Evolutionary conservation across 2,888 invertebrate genomes (phyloP), one percentile per base, ranked within the genome.

Genomic region (Drosophila neonasuta): DNA sequence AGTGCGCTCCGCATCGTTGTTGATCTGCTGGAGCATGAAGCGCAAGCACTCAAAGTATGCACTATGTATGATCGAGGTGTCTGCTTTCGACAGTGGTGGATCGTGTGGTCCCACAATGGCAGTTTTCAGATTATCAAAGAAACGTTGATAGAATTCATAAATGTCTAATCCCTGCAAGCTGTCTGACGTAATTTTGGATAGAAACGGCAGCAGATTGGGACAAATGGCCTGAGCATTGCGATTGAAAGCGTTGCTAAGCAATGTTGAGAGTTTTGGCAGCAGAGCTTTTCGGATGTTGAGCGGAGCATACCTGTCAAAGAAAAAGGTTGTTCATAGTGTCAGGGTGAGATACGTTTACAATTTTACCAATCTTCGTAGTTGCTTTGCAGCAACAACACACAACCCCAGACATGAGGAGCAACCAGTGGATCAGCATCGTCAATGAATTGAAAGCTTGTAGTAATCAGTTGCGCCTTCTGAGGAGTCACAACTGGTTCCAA

Each of bases 21-120:
- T 89, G 48, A 92, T 90, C 75, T 93, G 92, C 77, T 92, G 91
- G 51, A 93, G 90, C 10, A 93, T 88, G 82, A 93, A 95, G 51
- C 93, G 93, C 42, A 96, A 88, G 87, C 97, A 97, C 88, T 97
- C 97, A 17, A 94, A 92, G 77, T 95, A 93, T 2, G 95, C 93
- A 46, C 92, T 92, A 20, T 94, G 92, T 80, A 96, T 93, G 0
- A 94, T 93, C 48, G 93, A 92, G 15, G 93, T 92, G 90, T 97
- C 96, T 44, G 94, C 94, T 71, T 93, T 93, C 46, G 88, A 74
- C 20, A 79, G 66, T 9, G 77, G 62, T 1, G 91, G 92, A 68
- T 94, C 93, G 24, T 91, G 91, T 64, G 93, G 93, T 45, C 92
- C 92, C 52, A 92, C 92, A 75, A 92, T 91, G 88, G 96, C 95